phyloP scores from a whole-genome alignment of 2,113 vertebrate species.

The Meleagris gallopavo region DNA sequence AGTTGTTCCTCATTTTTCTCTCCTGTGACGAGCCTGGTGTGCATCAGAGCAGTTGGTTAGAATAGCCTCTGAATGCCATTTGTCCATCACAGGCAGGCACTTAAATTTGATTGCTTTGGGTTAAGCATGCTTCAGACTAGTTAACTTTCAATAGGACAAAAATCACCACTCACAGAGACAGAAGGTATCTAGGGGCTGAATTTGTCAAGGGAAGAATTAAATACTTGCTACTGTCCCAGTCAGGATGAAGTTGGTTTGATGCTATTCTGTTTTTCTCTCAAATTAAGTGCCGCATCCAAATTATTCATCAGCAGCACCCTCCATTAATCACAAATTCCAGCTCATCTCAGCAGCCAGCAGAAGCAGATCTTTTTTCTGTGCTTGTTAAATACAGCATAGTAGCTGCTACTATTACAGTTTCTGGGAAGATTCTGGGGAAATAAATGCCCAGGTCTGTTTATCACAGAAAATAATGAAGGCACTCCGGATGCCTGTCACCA shows the following conservation, averaged over 20 bases:
- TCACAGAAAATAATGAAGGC: not conserved
- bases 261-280: not conserved
- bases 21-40: rapidly evolving
- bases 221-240: rapidly evolving
- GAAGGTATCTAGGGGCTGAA: not conserved
- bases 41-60: rapidly evolving
- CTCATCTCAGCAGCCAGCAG: not conserved
- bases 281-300: not conserved
- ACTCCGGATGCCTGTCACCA: rapidly evolving
- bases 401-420: not conserved
- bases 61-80: rapidly evolving
- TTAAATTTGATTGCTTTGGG: not conserved
- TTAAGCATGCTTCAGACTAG: not conserved
- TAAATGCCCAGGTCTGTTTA: not conserved
- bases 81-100: not conserved
- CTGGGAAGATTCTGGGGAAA: not conserved
- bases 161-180: not conserved
- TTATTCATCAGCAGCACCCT: not conserved
- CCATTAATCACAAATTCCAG: not conserved
- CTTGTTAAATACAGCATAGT: rapidly evolving
- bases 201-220: not conserved
- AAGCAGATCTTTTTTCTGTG: rapidly evolving
- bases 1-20: not conserved
- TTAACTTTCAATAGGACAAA: not conserved
- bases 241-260: not conserved